These are phyloP conservation scores for Brienomyrus brachyistius DNA, from an alignment of 2,113 vertebrate genomes.

Conservation along the genomic window DNA sequence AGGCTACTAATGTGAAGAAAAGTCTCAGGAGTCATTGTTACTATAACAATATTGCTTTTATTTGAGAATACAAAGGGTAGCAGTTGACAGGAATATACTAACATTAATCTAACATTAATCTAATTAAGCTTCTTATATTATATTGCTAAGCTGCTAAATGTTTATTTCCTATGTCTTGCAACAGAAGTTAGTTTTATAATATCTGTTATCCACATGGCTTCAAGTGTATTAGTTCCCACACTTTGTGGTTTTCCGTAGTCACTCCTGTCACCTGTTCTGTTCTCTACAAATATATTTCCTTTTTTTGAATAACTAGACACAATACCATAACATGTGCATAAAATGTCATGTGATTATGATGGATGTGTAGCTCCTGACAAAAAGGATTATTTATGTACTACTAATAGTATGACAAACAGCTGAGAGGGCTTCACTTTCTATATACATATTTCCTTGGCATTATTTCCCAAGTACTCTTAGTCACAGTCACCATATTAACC, in stretches of 20 bases:
- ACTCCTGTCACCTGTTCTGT: background rate
- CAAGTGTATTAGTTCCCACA: too few relatives aligned
- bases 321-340: background rate
- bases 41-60: background rate
- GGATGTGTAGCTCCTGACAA: background rate
- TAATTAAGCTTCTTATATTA: background rate
- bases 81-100: background rate
- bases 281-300: background rate
- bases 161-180: background rate
- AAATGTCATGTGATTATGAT: background rate
- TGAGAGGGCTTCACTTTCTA: background rate
- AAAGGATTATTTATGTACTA: background rate
- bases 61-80: background rate
- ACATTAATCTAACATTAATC: background rate
- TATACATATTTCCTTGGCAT: background rate
- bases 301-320: background rate
- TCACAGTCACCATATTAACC: background rate
- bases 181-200: too few relatives aligned
- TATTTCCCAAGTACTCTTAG: background rate
- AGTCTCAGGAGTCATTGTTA: background rate
- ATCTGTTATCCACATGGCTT: too few relatives aligned
- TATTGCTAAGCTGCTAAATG: background rate
- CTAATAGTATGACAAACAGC: background rate
- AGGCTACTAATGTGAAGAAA: background rate
- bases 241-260: too few relatives aligned